Percentiles rank a stretch among this genome's conserved stretches.
These are phyloP conservation scores for Operophtera brumata DNA, from an alignment of 2,888 invertebrate species.

Conservation along the genomic window DNA sequence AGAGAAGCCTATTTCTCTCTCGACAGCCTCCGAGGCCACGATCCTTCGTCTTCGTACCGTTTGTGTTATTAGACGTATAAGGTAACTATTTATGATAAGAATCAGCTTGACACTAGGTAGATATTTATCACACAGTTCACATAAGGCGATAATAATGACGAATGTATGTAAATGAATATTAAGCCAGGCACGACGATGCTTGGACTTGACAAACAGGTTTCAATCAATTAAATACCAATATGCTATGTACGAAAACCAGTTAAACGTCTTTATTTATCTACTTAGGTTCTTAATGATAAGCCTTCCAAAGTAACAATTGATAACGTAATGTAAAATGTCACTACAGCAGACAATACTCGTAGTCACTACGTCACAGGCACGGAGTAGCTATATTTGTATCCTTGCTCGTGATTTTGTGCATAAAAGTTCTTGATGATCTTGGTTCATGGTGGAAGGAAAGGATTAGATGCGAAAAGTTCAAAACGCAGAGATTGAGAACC, in stretches of 20 bases:
- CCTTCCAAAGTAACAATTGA: background rate
- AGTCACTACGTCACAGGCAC: no score
- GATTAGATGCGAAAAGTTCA: no score
- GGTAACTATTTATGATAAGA: background rate
- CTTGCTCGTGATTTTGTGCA: no score
- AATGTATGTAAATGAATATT: constrained; percentile 1
- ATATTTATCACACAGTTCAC: background rate
- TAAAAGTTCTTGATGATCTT: no score
- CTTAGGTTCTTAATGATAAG: background rate
- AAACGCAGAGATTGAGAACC: no score
- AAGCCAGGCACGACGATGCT: background rate
- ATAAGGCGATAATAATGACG: background rate
- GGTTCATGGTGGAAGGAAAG: no score
- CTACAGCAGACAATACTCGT: background rate
- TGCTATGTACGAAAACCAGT: constrained; percentile 10
- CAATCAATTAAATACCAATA: constrained; percentile 12
- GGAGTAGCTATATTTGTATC: no score
- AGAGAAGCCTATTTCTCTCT: no score
- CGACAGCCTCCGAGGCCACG: background rate
- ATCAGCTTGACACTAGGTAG: background rate
- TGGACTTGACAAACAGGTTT: constrained; percentile 6
- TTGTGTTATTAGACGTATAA: no score
- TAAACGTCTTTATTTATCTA: constrained; percentile 7
- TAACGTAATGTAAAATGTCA: background rate
- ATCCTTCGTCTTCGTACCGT: background rate